These are phyloP conservation scores for Benitochromis conjunctus DNA, from an alignment of 2,113 vertebrate genomes.

Conservation along the genomic window DNA sequence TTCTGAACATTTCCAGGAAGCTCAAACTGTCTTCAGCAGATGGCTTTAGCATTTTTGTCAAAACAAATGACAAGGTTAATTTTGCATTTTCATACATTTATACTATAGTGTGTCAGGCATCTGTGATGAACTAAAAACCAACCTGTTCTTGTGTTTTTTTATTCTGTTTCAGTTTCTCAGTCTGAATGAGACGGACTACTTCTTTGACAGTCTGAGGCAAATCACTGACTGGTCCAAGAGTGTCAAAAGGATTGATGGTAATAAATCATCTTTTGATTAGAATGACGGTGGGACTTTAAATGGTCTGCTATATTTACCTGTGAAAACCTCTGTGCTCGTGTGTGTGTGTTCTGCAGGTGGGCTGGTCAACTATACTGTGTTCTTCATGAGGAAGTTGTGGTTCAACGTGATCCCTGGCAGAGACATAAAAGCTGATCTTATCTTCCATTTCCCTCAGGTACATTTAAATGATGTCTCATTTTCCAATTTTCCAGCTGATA, in stretches of 20 bases:
- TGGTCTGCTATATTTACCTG: not conserved
- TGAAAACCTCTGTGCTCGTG: not conserved
- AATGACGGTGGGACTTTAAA: not conserved
- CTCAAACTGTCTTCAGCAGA: slow-evolving; percentile 82
- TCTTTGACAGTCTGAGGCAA: slow-evolving; percentile 91
- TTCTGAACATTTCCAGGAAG: slow-evolving; percentile 72
- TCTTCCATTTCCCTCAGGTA: slow-evolving; percentile 97
- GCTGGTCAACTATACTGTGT: slow-evolving; percentile 77
- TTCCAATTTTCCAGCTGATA: not conserved
- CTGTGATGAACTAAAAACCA: not conserved
- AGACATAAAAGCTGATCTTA: slow-evolving; percentile 84
- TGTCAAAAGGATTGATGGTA: slow-evolving; percentile 84
- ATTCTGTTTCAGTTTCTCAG: slow-evolving; percentile 82
- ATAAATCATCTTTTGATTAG: not conserved
- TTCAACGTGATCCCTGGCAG: slow-evolving; percentile 85
- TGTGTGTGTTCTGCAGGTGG: slow-evolving; percentile 54
- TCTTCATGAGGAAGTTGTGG: slow-evolving; percentile 98
- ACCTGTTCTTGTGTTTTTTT: not conserved
- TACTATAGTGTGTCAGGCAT: not conserved
- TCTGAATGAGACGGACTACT: slow-evolving; percentile 89
- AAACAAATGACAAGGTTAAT: slow-evolving; percentile 88
- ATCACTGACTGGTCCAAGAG: slow-evolving; percentile 81
- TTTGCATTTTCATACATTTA: not conserved
- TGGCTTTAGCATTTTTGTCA: slow-evolving; percentile 93
- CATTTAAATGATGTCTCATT: slow-evolving; percentile 8